These are phyloP conservation scores for Myotis vivesi DNA, from an alignment of 2,797 vertebrate species.

Conservation along the genomic window DNA sequence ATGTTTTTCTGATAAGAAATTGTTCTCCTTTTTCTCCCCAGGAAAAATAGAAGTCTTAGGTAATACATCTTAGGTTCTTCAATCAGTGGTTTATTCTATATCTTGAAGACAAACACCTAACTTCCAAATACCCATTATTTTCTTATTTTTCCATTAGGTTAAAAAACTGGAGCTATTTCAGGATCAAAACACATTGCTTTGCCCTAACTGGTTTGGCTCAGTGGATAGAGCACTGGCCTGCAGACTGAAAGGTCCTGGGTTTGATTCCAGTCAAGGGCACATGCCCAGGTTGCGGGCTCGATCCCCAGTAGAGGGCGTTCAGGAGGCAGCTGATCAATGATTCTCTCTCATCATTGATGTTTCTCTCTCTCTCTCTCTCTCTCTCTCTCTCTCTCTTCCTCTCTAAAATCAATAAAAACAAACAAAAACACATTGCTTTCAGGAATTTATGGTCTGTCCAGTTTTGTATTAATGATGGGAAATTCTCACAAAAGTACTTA, in stretches of 20 bases:
- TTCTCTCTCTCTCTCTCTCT: no score
- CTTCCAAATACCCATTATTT: neutral
- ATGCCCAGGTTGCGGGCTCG: no score
- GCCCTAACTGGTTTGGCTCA: no score
- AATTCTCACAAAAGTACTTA: neutral
- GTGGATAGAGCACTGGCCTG: no score
- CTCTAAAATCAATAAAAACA: no score
- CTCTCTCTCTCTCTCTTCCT: no score
- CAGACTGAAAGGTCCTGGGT: no score
- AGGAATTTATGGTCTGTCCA: neutral
- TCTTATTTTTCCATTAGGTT: neutral
- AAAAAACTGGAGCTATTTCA: neutral
- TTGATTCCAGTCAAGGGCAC: no score
- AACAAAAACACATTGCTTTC: neutral
- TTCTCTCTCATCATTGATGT: no score
- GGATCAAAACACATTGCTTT: neutral
- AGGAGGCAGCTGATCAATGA: no score
- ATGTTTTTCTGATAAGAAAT: neutral
- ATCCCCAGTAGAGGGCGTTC: no score
- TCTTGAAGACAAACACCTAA: constrained; percentile 15
- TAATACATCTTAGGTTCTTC: neutral
- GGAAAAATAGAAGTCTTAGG: neutral
- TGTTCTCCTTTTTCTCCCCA: neutral
- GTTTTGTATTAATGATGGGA: neutral
- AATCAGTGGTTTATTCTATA: neutral